These are phyloP conservation scores for Spinus pinus DNA, from an alignment of 2,797 vertebrate species.

Conservation along the genomic window DNA sequence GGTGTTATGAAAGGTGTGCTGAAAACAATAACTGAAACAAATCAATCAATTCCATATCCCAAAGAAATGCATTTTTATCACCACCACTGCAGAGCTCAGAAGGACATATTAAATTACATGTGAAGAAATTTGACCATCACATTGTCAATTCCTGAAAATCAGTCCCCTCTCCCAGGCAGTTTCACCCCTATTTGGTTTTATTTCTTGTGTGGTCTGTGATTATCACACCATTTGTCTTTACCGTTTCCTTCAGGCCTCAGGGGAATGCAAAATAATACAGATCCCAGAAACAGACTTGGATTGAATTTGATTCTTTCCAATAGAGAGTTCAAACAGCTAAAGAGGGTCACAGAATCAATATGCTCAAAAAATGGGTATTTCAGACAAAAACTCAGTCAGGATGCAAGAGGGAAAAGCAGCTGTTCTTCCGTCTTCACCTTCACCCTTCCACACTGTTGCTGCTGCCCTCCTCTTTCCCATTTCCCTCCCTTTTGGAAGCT, in stretches of 20 bases:
- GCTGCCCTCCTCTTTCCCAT: slow-evolving; percentile 1
- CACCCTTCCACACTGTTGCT: slow-evolving; percentile 30
- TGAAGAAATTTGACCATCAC: slow-evolving; percentile 15
- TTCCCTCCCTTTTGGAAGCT: background rate
- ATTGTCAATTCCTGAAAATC: slow-evolving; percentile 13
- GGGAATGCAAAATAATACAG: slow-evolving; percentile 22
- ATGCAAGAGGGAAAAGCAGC: background rate
- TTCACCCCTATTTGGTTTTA: slow-evolving; percentile 6
- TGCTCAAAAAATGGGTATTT: slow-evolving; percentile 50
- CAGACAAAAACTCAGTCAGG: slow-evolving; percentile 6
- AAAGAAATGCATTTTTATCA: background rate
- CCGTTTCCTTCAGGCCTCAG: background rate
- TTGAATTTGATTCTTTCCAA: slow-evolving; percentile 42
- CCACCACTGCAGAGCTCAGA: background rate
- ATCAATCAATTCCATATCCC: background rate
- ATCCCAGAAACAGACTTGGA: slow-evolving; percentile 34
- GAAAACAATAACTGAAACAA: background rate
- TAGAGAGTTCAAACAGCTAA: slow-evolving; percentile 43
- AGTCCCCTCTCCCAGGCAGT: background rate
- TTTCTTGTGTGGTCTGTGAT: background rate
- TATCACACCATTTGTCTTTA: slow-evolving; percentile 48
- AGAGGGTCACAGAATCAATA: slow-evolving; percentile 63
- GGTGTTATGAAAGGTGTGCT: background rate
- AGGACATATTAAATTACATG: background rate
- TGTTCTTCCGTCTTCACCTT: slow-evolving; percentile 55